These are phyloP conservation scores for Clarias pachynema DNA, from an alignment of 2,797 vertebrate genomes.

Conservation along the genomic window DNA sequence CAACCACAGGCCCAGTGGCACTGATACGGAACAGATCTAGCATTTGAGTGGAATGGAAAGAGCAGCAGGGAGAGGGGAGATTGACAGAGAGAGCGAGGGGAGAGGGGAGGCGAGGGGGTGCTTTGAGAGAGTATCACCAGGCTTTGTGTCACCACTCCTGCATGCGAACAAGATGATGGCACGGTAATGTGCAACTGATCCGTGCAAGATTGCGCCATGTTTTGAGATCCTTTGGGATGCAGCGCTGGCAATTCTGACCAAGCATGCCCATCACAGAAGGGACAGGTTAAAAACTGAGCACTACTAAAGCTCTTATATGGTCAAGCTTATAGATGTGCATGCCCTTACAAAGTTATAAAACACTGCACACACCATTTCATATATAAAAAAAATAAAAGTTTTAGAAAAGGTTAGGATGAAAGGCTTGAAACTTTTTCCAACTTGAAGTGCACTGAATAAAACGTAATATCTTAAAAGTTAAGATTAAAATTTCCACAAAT, in stretches of 20 bases:
- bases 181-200: slow-evolving; percentile 72
- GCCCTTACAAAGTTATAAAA: slow-evolving; percentile 11
- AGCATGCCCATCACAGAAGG: slow-evolving; percentile 50
- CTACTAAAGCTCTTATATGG: slow-evolving; percentile 35
- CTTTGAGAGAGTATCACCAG: slow-evolving; percentile 55
- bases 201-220: slow-evolving; percentile 57
- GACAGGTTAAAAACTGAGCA: slow-evolving; percentile 49
- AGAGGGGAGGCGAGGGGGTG: slow-evolving; percentile 11
- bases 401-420: background rate
- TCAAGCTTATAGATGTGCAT: slow-evolving; percentile 33
- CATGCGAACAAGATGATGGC: slow-evolving; percentile 78
- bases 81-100: slow-evolving; percentile 54
- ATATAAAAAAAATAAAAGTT: background rate
- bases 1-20: slow-evolving; percentile 76
- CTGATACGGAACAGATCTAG: slow-evolving; percentile 81
- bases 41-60: slow-evolving; percentile 65
- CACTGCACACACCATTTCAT: background rate
- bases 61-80: slow-evolving; percentile 50
- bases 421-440: background rate
- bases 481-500: background rate
- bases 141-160: slow-evolving; percentile 75
- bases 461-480: background rate
- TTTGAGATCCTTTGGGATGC: slow-evolving; percentile 57
- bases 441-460: background rate
- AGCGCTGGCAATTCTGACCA: slow-evolving; percentile 46